phyloP scores from a whole-genome alignment of 2,888 invertebrate genomes.

The Agonopterix arenella region DNA sequence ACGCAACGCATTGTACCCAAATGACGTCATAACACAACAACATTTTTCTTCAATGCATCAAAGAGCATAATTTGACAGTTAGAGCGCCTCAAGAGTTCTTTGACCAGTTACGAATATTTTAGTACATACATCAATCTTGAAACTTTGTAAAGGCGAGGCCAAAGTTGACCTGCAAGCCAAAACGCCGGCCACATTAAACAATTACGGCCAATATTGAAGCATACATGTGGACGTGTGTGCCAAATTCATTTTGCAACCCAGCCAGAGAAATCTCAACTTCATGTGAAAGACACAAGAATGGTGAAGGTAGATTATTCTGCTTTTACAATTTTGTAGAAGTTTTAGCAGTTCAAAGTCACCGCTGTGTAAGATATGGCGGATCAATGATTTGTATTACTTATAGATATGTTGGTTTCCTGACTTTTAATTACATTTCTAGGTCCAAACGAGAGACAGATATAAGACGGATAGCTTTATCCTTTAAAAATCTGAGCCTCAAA shows the following conservation, averaged over 20 bases:
- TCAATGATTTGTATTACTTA: too few species aligned
- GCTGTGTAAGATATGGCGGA: not conserved
- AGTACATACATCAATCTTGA: not conserved
- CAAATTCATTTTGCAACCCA: not conserved
- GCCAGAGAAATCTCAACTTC: not conserved
- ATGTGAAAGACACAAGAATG: not conserved
- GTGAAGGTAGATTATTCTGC: too few species aligned
- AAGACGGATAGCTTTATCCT: too few species aligned
- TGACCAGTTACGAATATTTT: not conserved
- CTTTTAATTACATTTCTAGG: too few species aligned
- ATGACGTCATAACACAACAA: too few species aligned
- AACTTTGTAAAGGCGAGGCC: conserved; percentile 10
- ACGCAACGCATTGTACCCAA: too few species aligned
- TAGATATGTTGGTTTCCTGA: too few species aligned
- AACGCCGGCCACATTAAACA: conserved; percentile 6
- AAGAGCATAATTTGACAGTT: not conserved
- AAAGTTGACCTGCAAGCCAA: conserved; percentile 8
- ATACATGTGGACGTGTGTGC: not conserved
- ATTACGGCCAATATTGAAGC: conserved; percentile 5
- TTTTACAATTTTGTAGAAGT: not conserved
- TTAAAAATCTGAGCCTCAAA: too few species aligned
- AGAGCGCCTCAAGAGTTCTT: not conserved
- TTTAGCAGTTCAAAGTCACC: not conserved
- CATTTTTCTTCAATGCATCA: not conserved
- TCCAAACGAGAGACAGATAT: too few species aligned